Percentiles rank a stretch among this genome's conserved stretches.
Conservation (phyloP, 2,888 invertebrate genomes). For the Hybos culiciformis region DNA sequence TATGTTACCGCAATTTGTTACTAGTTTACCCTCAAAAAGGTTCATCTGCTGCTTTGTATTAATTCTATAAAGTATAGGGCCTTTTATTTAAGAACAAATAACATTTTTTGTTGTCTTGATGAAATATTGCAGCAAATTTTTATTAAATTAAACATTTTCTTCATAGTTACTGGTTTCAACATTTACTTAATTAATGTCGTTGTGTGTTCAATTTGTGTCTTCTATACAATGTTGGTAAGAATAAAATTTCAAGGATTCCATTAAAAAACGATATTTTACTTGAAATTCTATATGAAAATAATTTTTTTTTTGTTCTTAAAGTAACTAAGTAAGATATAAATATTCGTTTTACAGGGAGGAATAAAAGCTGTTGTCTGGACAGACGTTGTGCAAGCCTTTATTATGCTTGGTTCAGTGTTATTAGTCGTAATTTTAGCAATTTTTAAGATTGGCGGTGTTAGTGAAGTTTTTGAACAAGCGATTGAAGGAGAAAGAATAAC, state of each 20-base stretch:
- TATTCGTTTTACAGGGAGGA: too few species aligned
- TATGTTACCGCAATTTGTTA: too few species aligned
- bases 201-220: slow-evolving; percentile 41
- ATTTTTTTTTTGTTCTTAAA: too few species aligned
- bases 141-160: too few species aligned
- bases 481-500: slow-evolving; percentile 30
- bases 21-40: too few species aligned
- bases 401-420: slow-evolving; percentile 33
- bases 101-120: too few species aligned
- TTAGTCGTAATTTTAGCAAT: slow-evolving; percentile 33
- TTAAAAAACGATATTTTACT: not conserved
- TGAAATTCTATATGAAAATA: not conserved
- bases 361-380: slow-evolving; percentile 42
- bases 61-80: too few species aligned
- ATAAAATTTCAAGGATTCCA: not conserved
- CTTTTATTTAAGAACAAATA: too few species aligned
- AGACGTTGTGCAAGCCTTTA: slow-evolving; percentile 36
- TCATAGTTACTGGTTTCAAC: slow-evolving; percentile 43
- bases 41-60: too few species aligned
- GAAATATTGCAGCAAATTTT: too few species aligned
- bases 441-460: slow-evolving; percentile 32
- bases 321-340: too few species aligned
- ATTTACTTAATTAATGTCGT: slow-evolving; percentile 41
- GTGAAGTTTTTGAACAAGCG: slow-evolving; percentile 29
- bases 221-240: slow-evolving; percentile 46